These are phyloP conservation scores for Pygoscelis antarcticus DNA, from an alignment of 2,113 vertebrate genomes.

Conservation along the genomic window DNA sequence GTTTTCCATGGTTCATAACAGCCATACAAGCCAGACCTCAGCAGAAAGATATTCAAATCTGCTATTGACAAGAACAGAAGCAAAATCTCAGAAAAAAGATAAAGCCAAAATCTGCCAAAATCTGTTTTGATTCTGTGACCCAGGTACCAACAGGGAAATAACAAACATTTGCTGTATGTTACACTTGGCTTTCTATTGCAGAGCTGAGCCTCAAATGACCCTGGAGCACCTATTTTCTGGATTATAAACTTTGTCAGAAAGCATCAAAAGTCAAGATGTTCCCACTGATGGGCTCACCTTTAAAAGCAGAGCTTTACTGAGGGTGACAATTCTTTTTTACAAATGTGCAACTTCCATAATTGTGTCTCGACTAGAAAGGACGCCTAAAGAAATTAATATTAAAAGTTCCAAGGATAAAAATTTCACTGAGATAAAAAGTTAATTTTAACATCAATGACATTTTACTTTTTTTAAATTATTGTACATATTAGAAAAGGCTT, in stretches of 20 bases:
- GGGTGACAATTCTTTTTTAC: neutral
- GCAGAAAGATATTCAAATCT: neutral
- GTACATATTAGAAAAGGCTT: neutral
- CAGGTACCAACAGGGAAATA: conserved; percentile 27
- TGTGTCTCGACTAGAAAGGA: neutral
- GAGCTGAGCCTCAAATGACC: conserved; percentile 11
- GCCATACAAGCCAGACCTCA: neutral
- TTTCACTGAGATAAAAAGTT: neutral
- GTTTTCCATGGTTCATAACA: neutral
- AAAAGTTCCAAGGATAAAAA: neutral
- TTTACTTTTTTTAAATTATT: neutral
- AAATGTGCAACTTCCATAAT: neutral
- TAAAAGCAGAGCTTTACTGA: neutral
- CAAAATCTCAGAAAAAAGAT: neutral
- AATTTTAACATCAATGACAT: neutral
- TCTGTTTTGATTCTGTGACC: conserved; percentile 19
- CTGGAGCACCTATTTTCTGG: neutral
- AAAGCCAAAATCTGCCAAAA: conserved; percentile 14
- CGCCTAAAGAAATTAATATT: neutral
- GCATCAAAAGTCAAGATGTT: neutral
- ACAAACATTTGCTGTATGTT: conserved; percentile 1
- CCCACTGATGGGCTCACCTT: neutral
- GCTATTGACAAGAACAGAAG: neutral
- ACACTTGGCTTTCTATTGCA: neutral
- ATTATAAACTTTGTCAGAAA: neutral